A percentile compares a stretch with the other conserved stretches of the same genome.
These are phyloP conservation scores for Hirtodrosophila trivittata DNA, from an alignment of 2,888 invertebrate genomes.

Conservation along the genomic window DNA sequence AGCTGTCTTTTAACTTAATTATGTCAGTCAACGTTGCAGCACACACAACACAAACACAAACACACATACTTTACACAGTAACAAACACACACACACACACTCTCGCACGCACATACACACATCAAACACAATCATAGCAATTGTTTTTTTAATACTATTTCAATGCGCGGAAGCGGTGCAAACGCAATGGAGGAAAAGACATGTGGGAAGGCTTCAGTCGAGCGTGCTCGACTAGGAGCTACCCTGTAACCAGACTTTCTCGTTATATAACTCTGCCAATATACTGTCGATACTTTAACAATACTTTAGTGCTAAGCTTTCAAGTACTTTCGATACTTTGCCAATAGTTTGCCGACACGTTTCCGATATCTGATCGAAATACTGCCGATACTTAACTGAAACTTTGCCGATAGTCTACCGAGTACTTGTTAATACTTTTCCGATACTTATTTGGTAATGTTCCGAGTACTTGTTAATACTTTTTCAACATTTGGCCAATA, in stretches of 20 bases:
- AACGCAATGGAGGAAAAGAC: not conserved
- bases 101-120: slow-evolving; percentile 8
- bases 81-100: slow-evolving; percentile 15
- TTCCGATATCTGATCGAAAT: too few relatives aligned
- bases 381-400: too few relatives aligned
- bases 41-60: slow-evolving; percentile 16
- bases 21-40: slow-evolving; percentile 58
- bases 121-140: slow-evolving; percentile 23
- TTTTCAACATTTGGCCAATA: too few relatives aligned
- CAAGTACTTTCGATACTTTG: too few relatives aligned
- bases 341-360: too few relatives aligned
- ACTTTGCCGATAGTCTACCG: too few relatives aligned
- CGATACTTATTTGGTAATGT: too few relatives aligned
- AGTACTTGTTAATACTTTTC: too few relatives aligned
- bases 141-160: slow-evolving; percentile 36
- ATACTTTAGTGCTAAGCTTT: slow-evolving; percentile 22
- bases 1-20: slow-evolving; percentile 53
- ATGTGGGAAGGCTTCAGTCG: not conserved
- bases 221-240: not conserved
- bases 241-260: not conserved
- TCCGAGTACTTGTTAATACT: too few relatives aligned
- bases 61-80: slow-evolving; percentile 7
- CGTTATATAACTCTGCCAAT: too few relatives aligned
- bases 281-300: too few relatives aligned
- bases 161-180: slow-evolving; percentile 43